phyloP scores from a whole-genome alignment of 1,140 invertebrate species.

The Propsilocerus akamusi region DNA sequence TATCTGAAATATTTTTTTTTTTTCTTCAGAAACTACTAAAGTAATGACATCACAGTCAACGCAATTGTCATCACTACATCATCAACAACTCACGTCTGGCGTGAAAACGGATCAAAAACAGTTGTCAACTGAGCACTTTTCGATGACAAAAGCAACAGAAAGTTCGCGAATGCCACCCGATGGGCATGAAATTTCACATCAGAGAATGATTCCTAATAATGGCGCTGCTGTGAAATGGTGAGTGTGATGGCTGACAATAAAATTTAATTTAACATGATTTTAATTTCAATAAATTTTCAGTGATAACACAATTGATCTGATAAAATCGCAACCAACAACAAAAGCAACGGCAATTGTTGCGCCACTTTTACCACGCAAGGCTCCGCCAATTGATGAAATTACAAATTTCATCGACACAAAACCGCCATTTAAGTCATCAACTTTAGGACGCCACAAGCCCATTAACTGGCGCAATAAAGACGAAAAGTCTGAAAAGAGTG shows the following conservation, averaged over 20 bases:
- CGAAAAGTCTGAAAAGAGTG: conserved; percentile 56
- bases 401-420: background rate
- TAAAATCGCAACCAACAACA: conserved; percentile 11
- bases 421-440: background rate
- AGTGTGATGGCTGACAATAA: no score
- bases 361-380: background rate
- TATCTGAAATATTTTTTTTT: background rate
- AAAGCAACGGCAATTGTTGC: conserved; percentile 3
- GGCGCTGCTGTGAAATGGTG: no score
- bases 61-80: background rate
- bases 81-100: background rate
- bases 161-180: conserved; percentile 64
- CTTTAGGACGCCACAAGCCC: conserved; percentile 9
- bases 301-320: conserved; percentile 6
- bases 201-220: no score
- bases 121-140: background rate
- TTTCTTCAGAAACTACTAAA: background rate
- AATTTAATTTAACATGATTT: no score
- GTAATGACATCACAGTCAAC: background rate
- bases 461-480: conserved; percentile 36
- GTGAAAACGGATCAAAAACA: background rate
- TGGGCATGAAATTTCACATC: conserved; percentile 72
- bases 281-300: background rate
- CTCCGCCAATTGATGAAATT: background rate
- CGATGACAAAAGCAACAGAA: conserved; percentile 24